A percentile compares a stretch with the other conserved stretches of the same genome.
phyloP scores from a whole-genome alignment of 2,888 invertebrate species.

The Salticus scenicus region DNA sequence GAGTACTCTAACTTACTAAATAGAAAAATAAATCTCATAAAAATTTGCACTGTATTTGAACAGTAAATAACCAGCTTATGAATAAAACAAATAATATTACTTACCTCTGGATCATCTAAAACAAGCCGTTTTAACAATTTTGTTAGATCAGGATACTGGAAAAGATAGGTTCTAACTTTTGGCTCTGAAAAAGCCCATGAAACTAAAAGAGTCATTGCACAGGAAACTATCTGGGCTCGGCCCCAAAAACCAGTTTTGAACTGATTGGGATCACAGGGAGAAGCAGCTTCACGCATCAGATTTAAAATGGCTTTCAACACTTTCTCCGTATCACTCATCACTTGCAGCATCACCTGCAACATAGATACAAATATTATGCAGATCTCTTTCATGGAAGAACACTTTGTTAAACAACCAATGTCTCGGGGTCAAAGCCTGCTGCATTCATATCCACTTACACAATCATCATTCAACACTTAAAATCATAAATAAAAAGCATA shows the following conservation, averaged over 20 bases:
- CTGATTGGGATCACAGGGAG: conserved; percentile 86
- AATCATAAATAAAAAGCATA: too few species aligned
- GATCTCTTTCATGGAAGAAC: too few species aligned
- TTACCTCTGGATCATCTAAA: conserved; percentile 89
- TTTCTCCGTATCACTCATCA: conserved; percentile 86
- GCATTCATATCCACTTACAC: too few species aligned
- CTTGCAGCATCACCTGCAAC: conserved; percentile 81
- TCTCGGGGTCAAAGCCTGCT: too few species aligned
- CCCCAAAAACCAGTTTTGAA: conserved; percentile 96
- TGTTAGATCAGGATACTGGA: conserved; percentile 83
- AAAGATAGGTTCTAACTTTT: conserved; percentile 85
- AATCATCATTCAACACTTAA: too few species aligned
- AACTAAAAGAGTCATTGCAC: conserved; percentile 92
- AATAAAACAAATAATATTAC: too few species aligned
- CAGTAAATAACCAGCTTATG: too few species aligned
- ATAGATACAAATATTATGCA: too few species aligned
- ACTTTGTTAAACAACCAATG: too few species aligned
- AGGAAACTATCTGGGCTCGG: conserved; percentile 92
- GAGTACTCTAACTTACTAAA: too few species aligned
- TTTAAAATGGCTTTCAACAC: conserved; percentile 89
- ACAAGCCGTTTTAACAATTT: conserved; percentile 89
- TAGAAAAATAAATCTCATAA: too few species aligned
- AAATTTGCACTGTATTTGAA: too few species aligned
- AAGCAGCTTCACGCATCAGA: conserved; percentile 89
- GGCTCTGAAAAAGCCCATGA: conserved; percentile 94